These are phyloP conservation scores for Ceratosolen solmsi DNA, from an alignment of 1,140 invertebrate genomes.

Conservation along the genomic window DNA sequence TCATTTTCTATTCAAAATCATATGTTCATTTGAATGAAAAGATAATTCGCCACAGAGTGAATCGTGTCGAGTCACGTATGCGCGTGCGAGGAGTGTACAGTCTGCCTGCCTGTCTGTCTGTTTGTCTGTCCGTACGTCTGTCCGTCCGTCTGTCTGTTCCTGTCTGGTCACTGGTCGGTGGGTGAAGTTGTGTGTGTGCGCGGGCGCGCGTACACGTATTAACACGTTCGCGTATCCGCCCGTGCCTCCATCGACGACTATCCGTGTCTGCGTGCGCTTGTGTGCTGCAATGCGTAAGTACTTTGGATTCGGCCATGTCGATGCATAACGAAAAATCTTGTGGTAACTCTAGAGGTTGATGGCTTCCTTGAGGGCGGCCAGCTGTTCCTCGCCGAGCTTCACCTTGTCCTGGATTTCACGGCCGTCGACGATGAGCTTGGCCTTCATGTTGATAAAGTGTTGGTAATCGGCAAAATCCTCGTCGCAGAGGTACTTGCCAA, in stretches of 20 bases:
- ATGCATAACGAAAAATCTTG: not conserved
- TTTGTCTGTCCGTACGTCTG: not conserved
- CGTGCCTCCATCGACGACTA: no score
- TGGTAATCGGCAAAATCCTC: conserved; percentile 89
- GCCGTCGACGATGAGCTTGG: conserved; percentile 89
- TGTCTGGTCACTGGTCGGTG: no score
- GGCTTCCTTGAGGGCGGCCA: conserved; percentile 82
- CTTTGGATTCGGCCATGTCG: conserved; percentile 43
- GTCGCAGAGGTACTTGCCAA: conserved; percentile 83
- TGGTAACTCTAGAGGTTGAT: conserved; percentile 70
- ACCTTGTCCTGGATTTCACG: conserved; percentile 91
- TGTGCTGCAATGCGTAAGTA: not conserved
- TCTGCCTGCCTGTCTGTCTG: no score
- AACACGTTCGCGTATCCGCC: no score
- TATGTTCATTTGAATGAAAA: not conserved
- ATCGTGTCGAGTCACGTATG: not conserved
- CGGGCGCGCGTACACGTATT: no score
- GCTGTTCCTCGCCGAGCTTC: conserved; percentile 88
- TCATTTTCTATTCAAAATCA: not conserved
- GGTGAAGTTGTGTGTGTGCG: no score
- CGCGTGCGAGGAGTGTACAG: not conserved
- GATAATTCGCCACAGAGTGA: not conserved
- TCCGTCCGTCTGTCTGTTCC: not conserved
- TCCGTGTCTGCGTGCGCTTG: no score
- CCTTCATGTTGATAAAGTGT: conserved; percentile 93